Percentiles rank a stretch among this genome's conserved stretches.
Evolutionary conservation across 2,113 vertebrate genomes (phyloP).

Genomic region (Nycticebus coucang): DNA sequence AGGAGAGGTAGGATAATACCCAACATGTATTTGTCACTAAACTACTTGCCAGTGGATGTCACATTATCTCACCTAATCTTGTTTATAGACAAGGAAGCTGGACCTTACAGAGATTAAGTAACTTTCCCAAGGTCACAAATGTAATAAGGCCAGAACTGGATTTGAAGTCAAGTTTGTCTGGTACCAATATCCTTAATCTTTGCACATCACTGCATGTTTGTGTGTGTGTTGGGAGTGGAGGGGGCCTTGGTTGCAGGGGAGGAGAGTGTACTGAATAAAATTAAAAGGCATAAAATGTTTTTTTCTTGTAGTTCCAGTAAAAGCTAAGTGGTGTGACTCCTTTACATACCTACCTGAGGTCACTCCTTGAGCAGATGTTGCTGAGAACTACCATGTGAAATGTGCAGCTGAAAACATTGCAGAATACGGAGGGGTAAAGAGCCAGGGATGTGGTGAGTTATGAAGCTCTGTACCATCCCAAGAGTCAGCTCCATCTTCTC

Average conservation of each 20-base stretch:
- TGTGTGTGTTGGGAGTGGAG: background rate
- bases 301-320: background rate
- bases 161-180: constrained; percentile 51
- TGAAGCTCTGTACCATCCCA: background rate
- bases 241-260: background rate
- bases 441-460: background rate
- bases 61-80: constrained; percentile 36
- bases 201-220: fast-evolving
- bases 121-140: constrained; percentile 43
- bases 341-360: background rate
- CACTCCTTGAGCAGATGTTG: background rate
- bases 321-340: background rate
- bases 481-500: too few species aligned
- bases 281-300: background rate
- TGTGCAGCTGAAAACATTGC: background rate
- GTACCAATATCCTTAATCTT: background rate
- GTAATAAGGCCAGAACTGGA: background rate
- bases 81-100: constrained; percentile 16
- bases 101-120: constrained; percentile 12
- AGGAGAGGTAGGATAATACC: background rate
- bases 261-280: background rate
- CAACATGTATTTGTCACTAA: background rate
- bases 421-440: background rate
- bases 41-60: constrained; percentile 21
- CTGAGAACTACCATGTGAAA: background rate